Evolutionary conservation across 2,888 invertebrate genomes (phyloP).

Genomic region (Alviniconcha strummeri): DNA sequence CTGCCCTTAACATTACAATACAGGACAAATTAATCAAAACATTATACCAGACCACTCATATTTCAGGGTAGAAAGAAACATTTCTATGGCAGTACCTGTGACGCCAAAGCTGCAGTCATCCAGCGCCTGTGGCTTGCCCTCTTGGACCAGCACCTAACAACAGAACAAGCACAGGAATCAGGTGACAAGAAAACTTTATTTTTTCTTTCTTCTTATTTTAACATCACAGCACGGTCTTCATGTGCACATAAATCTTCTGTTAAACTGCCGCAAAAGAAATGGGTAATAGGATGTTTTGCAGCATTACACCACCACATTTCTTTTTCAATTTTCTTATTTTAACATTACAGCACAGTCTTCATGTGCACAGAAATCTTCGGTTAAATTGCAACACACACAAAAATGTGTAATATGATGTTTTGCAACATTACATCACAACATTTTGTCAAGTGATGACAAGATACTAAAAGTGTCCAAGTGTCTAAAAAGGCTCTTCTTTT

Average conservation of each 20-base stretch:
- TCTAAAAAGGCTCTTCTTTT: too few species aligned
- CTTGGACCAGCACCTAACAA: slow-evolving; percentile 56
- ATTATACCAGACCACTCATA: too few species aligned
- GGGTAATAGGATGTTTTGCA: too few species aligned
- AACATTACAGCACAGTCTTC: background rate
- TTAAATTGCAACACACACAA: background rate
- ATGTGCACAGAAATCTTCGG: background rate
- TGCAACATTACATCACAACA: too few species aligned
- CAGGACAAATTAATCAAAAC: too few species aligned
- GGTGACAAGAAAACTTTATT: background rate
- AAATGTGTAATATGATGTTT: too few species aligned
- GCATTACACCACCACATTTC: too few species aligned
- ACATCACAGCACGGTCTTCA: background rate
- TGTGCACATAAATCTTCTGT: background rate
- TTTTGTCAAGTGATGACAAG: too few species aligned
- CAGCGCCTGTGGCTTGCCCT: slow-evolving; percentile 53
- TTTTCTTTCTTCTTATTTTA: background rate
- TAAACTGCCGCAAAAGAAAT: background rate
- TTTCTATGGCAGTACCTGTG: slow-evolving; percentile 62
- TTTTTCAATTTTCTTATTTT: background rate
- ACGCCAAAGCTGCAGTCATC: slow-evolving; percentile 76
- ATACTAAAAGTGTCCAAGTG: too few species aligned
- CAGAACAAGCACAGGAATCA: background rate
- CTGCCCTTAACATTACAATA: too few species aligned
- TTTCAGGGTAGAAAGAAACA: too few species aligned